phyloP scores from a whole-genome alignment of 2,888 invertebrate species.

The Plagiodera versicolora region DNA sequence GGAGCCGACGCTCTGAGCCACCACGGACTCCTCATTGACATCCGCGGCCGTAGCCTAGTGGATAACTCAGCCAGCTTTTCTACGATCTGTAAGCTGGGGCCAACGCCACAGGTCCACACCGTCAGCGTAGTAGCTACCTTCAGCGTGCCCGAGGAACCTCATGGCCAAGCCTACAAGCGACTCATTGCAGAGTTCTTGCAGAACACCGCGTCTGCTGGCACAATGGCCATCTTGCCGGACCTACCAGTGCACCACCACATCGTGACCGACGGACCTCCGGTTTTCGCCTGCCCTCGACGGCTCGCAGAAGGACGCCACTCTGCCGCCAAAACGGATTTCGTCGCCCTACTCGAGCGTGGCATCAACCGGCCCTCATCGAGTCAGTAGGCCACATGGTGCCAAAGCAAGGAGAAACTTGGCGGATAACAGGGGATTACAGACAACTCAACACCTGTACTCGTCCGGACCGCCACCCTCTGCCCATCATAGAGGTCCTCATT shows the following conservation, averaged over 20 bases:
- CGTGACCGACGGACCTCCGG: slow-evolving; percentile 2
- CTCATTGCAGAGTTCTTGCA: not conserved
- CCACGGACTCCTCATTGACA: slow-evolving; percentile 3
- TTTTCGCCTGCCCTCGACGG: not conserved
- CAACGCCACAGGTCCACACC: not conserved
- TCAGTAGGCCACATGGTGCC: slow-evolving; percentile 42
- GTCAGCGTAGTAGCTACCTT: not conserved
- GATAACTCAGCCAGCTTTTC: not conserved
- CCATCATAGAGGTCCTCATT: slow-evolving; percentile 38
- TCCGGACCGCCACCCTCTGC: slow-evolving; percentile 38
- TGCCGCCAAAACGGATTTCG: not conserved
- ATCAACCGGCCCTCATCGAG: slow-evolving; percentile 4
- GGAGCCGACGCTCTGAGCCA: slow-evolving; percentile 7
- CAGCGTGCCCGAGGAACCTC: too few species aligned
- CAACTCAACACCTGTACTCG: slow-evolving; percentile 38
- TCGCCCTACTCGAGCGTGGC: not conserved
- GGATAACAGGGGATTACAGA: slow-evolving; percentile 51
- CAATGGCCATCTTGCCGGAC: not conserved
- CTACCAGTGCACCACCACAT: not conserved
- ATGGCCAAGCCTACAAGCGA: too few species aligned
- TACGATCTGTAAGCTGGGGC: too few species aligned
- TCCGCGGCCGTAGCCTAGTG: not conserved
- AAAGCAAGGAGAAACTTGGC: slow-evolving; percentile 39
- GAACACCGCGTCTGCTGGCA: not conserved
- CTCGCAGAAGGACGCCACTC: not conserved